Evolutionary conservation across 2,888 invertebrate genomes (phyloP).

Genomic region (Parnassius smintheus): DNA sequence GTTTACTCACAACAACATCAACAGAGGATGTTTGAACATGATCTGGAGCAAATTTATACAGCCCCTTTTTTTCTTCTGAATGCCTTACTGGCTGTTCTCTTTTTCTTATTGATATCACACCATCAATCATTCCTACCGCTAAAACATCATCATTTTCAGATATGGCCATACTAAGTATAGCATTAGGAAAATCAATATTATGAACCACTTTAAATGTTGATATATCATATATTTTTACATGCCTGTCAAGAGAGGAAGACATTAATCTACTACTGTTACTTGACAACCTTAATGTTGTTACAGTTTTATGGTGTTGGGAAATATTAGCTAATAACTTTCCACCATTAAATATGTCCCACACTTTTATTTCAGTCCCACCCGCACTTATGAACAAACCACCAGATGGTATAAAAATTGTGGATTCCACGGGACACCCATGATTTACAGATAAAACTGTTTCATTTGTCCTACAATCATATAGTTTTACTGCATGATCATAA

Average conservation of each 20-base stretch:
- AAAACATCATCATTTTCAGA: conserved; percentile 89
- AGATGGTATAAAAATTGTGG: conserved; percentile 91
- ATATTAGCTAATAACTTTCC: conserved; percentile 92
- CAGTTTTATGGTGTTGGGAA: conserved; percentile 96
- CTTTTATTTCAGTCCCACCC: conserved; percentile 93
- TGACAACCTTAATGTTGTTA: conserved; percentile 92
- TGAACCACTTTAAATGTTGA: conserved; percentile 93
- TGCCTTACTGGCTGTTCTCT: conserved; percentile 82
- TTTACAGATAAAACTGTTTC: conserved; percentile 87
- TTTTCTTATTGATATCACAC: conserved; percentile 92
- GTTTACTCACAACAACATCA: conserved; percentile 77
- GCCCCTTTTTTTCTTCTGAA: conserved; percentile 55
- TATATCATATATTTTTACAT: conserved; percentile 95
- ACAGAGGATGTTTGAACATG: conserved; percentile 56
- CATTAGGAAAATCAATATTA: conserved; percentile 94
- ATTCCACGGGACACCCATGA: conserved; percentile 95
- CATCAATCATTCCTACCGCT: conserved; percentile 96
- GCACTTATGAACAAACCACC: conserved; percentile 95
- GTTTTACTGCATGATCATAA: conserved; percentile 92
- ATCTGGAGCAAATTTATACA: conserved; percentile 79
- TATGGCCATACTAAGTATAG: conserved; percentile 92
- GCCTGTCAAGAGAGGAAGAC: conserved; percentile 95
- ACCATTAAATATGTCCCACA: conserved; percentile 96
- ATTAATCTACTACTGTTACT: conserved; percentile 90
- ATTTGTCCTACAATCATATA: conserved; percentile 91